Percentiles rank a stretch among this genome's conserved stretches.
Evolutionary conservation across 2,888 invertebrate genomes (phyloP).

Genomic region (Odontocolon sp.): DNA sequence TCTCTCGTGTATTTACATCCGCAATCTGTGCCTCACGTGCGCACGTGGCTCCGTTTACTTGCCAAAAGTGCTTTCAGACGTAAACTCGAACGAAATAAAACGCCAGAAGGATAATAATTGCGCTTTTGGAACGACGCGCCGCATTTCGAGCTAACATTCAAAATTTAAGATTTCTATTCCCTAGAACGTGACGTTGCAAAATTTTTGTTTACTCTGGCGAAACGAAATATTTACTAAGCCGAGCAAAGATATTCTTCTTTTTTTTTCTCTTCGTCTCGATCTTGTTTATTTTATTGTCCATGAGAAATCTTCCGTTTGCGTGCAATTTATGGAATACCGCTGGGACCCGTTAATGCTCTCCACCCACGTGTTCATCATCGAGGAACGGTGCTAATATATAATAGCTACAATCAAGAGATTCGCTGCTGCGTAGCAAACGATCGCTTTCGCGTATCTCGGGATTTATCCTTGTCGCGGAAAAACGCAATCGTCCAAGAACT

Average conservation of each 20-base stretch:
- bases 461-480: slow-evolving; percentile 11
- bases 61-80: slow-evolving; percentile 37
- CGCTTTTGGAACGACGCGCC: slow-evolving; percentile 9
- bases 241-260: not conserved
- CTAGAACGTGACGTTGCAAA: slow-evolving; percentile 3
- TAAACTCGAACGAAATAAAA: slow-evolving; percentile 12
- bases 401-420: slow-evolving; percentile 6
- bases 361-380: slow-evolving; percentile 15
- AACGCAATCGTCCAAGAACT: not conserved
- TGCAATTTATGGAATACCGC: slow-evolving; percentile 7
- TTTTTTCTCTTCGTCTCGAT: not conserved
- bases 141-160: slow-evolving; percentile 15
- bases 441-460: slow-evolving; percentile 1
- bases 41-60: slow-evolving; percentile 50
- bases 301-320: slow-evolving; percentile 6
- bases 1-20: too few species aligned
- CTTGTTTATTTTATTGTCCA: not conserved
- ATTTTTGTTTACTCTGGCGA: not conserved
- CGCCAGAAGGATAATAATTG: slow-evolving; percentile 26
- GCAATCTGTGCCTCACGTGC: slow-evolving; percentile 12
- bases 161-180: slow-evolving; percentile 1
- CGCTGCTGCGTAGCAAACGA: slow-evolving; percentile 21
- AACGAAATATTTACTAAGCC: not conserved
- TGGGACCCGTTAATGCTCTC: not conserved
- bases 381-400: slow-evolving; percentile 18